Percentiles rank a stretch among this genome's conserved stretches.
These are phyloP conservation scores for Phenganax marumi DNA, from an alignment of 92 coral and sea anemone species.

Conservation along the genomic window DNA sequence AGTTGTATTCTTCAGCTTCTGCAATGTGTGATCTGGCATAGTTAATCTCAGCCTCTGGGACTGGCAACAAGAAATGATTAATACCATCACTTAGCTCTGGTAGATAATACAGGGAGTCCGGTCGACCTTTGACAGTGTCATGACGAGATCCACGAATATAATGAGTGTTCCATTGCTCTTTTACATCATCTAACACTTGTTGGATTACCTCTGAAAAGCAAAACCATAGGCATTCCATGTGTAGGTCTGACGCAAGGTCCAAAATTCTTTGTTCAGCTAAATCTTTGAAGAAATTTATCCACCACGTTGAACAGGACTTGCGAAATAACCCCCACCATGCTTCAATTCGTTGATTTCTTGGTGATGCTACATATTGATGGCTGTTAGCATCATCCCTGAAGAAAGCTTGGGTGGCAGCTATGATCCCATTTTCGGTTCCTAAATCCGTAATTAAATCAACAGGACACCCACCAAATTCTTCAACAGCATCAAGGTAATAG, in stretches of 20 bases:
- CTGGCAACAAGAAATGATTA: slow-evolving; percentile 56
- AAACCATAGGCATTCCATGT: slow-evolving; percentile 67
- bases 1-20: slow-evolving; percentile 45
- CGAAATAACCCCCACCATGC: slow-evolving; percentile 54
- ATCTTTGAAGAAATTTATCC: slow-evolving; percentile 56
- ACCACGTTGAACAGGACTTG: slow-evolving; percentile 54
- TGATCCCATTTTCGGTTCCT: slow-evolving; percentile 65
- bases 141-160: slow-evolving; percentile 58
- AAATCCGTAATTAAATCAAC: slow-evolving; percentile 58
- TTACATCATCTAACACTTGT: slow-evolving; percentile 51
- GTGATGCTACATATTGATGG: slow-evolving; percentile 53
- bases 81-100: slow-evolving; percentile 62
- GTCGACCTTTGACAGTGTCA: slow-evolving; percentile 66
- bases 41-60: slow-evolving; percentile 55
- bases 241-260: slow-evolving; percentile 48
- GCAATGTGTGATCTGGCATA: slow-evolving; percentile 55
- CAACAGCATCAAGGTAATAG: slow-evolving; percentile 59
- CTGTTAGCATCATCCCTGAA: slow-evolving; percentile 57
- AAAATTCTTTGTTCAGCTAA: slow-evolving; percentile 35
- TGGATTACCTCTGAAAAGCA: slow-evolving; percentile 56
- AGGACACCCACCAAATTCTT: slow-evolving; percentile 62
- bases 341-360: slow-evolving; percentile 57
- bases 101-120: slow-evolving; percentile 67
- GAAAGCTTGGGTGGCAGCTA: slow-evolving; percentile 60
- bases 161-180: slow-evolving; percentile 70